phyloP scores from a whole-genome alignment of 1,140 invertebrate genomes.

The Phocides pigmalion region DNA sequence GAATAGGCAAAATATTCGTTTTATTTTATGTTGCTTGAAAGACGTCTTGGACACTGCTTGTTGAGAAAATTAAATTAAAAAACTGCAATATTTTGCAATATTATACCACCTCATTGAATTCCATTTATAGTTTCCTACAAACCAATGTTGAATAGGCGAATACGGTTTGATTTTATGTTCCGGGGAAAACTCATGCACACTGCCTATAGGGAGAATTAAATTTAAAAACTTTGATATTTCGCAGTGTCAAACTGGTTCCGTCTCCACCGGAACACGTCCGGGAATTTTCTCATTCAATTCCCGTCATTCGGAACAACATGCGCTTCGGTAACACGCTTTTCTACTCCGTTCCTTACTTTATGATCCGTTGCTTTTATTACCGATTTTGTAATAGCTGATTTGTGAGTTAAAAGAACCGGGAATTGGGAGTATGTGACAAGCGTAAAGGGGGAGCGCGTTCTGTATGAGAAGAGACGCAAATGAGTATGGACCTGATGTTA shows the following conservation, averaged over 20 bases:
- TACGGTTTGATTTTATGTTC: background rate
- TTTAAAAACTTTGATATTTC: slow-evolving; percentile 3
- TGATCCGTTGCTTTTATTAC: slow-evolving; percentile 23
- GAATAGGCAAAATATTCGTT: no score
- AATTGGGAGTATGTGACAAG: slow-evolving; percentile 20
- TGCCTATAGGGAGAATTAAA: background rate
- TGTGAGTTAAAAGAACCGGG: slow-evolving; percentile 22
- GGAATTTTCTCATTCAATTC: slow-evolving; percentile 13
- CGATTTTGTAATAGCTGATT: slow-evolving; percentile 24
- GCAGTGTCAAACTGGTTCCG: slow-evolving; percentile 2
- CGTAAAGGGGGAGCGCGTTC: no score
- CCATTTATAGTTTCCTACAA: no score
- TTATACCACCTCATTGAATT: no score
- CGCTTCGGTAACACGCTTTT: slow-evolving; percentile 20
- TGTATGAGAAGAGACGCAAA: no score
- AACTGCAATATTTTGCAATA: no score
- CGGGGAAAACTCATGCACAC: background rate
- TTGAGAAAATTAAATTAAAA: no score
- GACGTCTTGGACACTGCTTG: no score
- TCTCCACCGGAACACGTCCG: slow-evolving; percentile 15
- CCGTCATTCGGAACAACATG: slow-evolving; percentile 8
- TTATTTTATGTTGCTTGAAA: no score
- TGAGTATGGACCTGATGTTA: no score
- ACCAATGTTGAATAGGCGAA: no score
- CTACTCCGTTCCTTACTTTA: slow-evolving; percentile 18